A percentile compares a stretch with the other conserved stretches of the same genome.
Conservation (phyloP, 1,140 invertebrate genomes). For the Seison nebaliae region DNA sequence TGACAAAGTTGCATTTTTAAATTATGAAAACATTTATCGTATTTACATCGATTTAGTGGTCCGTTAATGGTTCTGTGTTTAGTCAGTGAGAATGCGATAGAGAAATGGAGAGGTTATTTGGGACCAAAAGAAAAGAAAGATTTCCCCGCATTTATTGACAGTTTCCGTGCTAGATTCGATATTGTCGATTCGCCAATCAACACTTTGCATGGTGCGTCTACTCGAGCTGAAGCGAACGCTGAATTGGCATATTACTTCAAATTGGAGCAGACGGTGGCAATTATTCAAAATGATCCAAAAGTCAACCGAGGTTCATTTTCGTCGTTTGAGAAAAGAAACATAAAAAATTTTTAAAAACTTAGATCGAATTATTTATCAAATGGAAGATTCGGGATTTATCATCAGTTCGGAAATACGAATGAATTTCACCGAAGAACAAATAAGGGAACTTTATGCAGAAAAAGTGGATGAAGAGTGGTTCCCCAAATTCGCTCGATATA, state of each 20-base stretch:
- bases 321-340: background rate
- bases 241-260: slow-evolving; percentile 9
- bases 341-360: background rate
- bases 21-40: background rate
- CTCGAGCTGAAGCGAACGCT: background rate
- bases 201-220: slow-evolving; percentile 4
- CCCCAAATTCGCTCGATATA: slow-evolving; percentile 21
- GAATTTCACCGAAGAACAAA: slow-evolving; percentile 20
- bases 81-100: slow-evolving; percentile 4
- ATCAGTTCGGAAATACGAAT: slow-evolving; percentile 24
- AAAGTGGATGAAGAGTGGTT: slow-evolving; percentile 22
- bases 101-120: slow-evolving; percentile 4
- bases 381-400: slow-evolving; percentile 24
- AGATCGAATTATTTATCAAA: slow-evolving; percentile 26
- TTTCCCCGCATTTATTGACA: background rate
- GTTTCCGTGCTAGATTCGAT: slow-evolving; percentile 9
- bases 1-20: slow-evolving; percentile 18
- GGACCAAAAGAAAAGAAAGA: slow-evolving; percentile 11
- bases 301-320: background rate
- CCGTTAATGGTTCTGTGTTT: slow-evolving; percentile 7
- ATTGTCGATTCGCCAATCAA: slow-evolving; percentile 8
- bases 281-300: slow-evolving; percentile 6
- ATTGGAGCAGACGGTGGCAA: slow-evolving; percentile 7
- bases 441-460: slow-evolving; percentile 21
- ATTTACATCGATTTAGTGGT: background rate